Evolutionary conservation across 2,797 vertebrate species (phyloP).

Genomic region (Melanotaenia pygmaea): DNA sequence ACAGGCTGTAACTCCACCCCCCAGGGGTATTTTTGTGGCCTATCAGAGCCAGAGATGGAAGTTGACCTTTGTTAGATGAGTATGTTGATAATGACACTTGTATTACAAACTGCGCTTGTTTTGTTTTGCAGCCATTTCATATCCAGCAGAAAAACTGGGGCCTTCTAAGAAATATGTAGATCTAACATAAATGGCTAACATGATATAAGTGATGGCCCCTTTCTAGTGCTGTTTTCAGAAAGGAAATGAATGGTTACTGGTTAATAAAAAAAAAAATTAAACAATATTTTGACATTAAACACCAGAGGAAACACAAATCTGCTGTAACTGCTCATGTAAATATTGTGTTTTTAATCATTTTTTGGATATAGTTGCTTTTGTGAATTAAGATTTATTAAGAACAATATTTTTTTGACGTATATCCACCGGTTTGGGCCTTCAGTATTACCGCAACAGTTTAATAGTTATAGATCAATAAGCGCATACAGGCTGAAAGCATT

Average conservation of each 20-base stretch:
- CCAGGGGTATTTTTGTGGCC: slow-evolving; percentile 57
- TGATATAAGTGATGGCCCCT: slow-evolving; percentile 33
- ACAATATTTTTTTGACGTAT: no score
- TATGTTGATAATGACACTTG: slow-evolving; percentile 17
- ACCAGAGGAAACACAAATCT: neutral
- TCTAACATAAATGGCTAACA: slow-evolving; percentile 8
- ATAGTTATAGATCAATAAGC: neutral
- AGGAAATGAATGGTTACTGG: slow-evolving; percentile 1
- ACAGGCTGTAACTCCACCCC: slow-evolving; percentile 77
- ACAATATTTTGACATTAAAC: slow-evolving; percentile 12
- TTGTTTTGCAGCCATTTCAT: neutral
- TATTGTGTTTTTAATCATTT: neutral
- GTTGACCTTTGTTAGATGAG: slow-evolving; percentile 46
- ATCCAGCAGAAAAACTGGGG: neutral
- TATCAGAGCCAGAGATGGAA: slow-evolving; percentile 58
- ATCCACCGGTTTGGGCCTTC: neutral
- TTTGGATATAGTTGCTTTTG: neutral
- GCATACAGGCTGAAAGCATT: neutral
- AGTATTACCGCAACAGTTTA: neutral
- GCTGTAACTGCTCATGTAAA: neutral
- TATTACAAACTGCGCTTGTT: neutral
- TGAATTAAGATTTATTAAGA: neutral
- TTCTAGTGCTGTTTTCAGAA: slow-evolving; percentile 21
- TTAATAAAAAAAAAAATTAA: slow-evolving; percentile 9
- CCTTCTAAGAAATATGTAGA: neutral